These are phyloP conservation scores for Euglossa dilemma DNA, from an alignment of 1,140 invertebrate genomes.

Conservation along the genomic window DNA sequence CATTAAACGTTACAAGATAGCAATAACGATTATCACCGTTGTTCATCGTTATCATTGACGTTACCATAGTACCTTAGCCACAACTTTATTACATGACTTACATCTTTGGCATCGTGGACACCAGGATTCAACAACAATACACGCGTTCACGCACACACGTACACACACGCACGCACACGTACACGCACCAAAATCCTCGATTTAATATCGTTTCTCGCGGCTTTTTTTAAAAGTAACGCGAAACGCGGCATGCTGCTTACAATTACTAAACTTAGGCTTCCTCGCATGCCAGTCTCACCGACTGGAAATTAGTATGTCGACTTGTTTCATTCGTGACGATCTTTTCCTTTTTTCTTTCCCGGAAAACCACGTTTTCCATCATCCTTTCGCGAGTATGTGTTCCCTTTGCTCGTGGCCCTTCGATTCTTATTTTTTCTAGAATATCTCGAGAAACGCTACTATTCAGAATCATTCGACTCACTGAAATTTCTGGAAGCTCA, in stretches of 20 bases:
- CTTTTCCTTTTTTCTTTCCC: neutral
- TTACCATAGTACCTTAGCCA: slow-evolving; percentile 60
- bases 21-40: slow-evolving; percentile 72
- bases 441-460: no score
- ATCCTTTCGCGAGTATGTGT: neutral
- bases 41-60: slow-evolving; percentile 60
- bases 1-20: slow-evolving; percentile 80
- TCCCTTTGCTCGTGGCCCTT: neutral
- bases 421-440: neutral
- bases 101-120: slow-evolving; percentile 69
- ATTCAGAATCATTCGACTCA: no score
- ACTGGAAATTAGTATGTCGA: neutral
- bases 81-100: slow-evolving; percentile 68
- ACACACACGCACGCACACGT: slow-evolving; percentile 18
- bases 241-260: slow-evolving; percentile 55
- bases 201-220: slow-evolving; percentile 39
- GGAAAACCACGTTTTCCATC: no score
- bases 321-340: slow-evolving; percentile 11
- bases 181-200: slow-evolving; percentile 38
- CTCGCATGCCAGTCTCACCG: slow-evolving; percentile 9
- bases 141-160: slow-evolving; percentile 9
- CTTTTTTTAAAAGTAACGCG: slow-evolving; percentile 47
- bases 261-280: slow-evolving; percentile 44
- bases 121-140: slow-evolving; percentile 64
- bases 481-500: no score